Evolutionary conservation across 2,797 vertebrate species (phyloP).

Genomic region (Micropoecilia bifurca): DNA sequence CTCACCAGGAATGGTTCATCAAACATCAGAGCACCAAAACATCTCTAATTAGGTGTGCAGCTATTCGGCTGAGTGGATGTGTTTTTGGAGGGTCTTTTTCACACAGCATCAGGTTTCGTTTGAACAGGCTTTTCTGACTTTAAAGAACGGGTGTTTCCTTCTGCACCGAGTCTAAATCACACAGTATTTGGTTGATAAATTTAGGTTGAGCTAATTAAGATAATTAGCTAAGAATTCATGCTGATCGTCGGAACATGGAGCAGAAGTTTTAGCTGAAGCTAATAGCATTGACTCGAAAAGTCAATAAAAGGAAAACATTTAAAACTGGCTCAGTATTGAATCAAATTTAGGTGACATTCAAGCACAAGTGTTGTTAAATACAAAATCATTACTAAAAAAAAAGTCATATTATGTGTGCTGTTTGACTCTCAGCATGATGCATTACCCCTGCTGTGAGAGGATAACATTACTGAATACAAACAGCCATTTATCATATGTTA

Average conservation of each 20-base stretch:
- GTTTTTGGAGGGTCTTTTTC: not conserved
- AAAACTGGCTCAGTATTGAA: not conserved
- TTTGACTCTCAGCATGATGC: slow-evolving; percentile 12
- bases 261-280: not conserved
- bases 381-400: not conserved
- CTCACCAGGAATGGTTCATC: slow-evolving; percentile 16
- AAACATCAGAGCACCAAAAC: slow-evolving; percentile 26
- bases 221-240: slow-evolving; percentile 5
- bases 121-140: not conserved
- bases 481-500: not conserved
- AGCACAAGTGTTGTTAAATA: not conserved
- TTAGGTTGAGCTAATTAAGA: slow-evolving; percentile 8
- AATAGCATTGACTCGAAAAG: not conserved
- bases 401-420: not conserved
- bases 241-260: not conserved
- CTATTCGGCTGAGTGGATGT: not conserved
- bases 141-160: not conserved
- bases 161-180: slow-evolving; percentile 11
- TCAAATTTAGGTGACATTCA: not conserved
- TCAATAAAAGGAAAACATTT: not conserved
- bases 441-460: slow-evolving; percentile 6
- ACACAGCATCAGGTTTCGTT: slow-evolving; percentile 6
- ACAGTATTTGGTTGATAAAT: slow-evolving; percentile 12
- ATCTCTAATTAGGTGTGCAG: not conserved
- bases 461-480: slow-evolving; percentile 14